A percentile compares a stretch with the other conserved stretches of the same genome.
Evolutionary conservation across 2,888 invertebrate species (phyloP).

Genomic region (Campoletis raptor): DNA sequence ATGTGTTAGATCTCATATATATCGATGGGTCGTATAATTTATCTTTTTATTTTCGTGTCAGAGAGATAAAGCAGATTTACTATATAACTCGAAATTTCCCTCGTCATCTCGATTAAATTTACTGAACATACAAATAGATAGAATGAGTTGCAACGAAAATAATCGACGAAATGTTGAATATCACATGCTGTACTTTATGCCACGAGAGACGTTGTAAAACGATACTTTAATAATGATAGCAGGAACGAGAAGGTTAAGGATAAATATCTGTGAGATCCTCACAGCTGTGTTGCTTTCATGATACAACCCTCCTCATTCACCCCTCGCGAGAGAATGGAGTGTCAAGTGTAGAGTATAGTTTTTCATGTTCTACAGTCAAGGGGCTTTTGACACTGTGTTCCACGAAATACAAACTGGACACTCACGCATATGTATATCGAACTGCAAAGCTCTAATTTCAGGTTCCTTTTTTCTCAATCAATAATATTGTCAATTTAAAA

Average conservation of each 20-base stretch:
- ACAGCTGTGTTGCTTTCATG: conserved; percentile 58
- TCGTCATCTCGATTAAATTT: background rate
- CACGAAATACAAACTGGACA: conserved; percentile 30
- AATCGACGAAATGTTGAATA: background rate
- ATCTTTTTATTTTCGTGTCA: background rate
- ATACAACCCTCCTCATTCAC: conserved; percentile 38
- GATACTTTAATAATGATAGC: conserved; percentile 28
- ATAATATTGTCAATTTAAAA: conserved; percentile 28
- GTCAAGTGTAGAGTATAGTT: conserved; percentile 59
- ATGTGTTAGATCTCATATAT: background rate
- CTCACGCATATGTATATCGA: background rate
- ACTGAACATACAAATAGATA: conserved; percentile 9
- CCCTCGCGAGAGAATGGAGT: conserved; percentile 52
- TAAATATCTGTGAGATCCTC: conserved; percentile 59
- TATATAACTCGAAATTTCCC: background rate
- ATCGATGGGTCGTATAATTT: background rate
- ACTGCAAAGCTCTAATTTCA: conserved; percentile 16
- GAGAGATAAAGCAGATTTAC: background rate
- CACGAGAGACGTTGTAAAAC: conserved; percentile 38
- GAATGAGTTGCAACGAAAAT: conserved; percentile 1
- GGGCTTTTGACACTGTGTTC: conserved; percentile 63
- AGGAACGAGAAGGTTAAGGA: conserved; percentile 43
- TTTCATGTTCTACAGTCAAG: conserved; percentile 58
- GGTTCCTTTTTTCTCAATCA: conserved; percentile 12
- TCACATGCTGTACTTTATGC: background rate